Evolutionary conservation across 1,140 invertebrate species (phyloP).

Genomic region (Manduca sexta): DNA sequence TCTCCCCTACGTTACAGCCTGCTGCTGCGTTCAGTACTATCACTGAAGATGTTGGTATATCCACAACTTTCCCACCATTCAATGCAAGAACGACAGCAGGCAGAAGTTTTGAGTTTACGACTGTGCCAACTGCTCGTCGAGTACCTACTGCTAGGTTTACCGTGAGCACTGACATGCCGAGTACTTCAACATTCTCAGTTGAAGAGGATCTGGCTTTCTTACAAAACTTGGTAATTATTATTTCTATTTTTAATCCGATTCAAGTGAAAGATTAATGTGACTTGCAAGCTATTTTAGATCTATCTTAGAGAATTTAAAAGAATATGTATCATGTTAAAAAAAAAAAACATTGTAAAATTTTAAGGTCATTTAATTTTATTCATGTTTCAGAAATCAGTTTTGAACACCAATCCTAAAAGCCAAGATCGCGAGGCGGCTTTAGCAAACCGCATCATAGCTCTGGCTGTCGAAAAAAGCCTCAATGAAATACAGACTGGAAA

Average conservation of each 20-base stretch:
- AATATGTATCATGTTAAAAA: too few relatives aligned
- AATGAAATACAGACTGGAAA: constrained; percentile 56
- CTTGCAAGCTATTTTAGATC: too few relatives aligned
- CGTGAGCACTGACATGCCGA: constrained; percentile 54
- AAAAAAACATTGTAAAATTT: too few relatives aligned
- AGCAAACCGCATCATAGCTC: constrained; percentile 69
- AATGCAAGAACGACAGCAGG: constrained; percentile 33
- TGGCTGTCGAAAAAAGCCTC: constrained; percentile 68
- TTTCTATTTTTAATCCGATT: neutral
- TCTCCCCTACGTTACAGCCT: constrained; percentile 52
- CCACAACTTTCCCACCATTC: constrained; percentile 49
- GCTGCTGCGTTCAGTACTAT: constrained; percentile 20
- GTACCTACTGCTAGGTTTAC: constrained; percentile 25
- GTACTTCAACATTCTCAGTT: constrained; percentile 68
- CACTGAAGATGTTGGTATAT: constrained; percentile 51
- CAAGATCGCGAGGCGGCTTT: constrained; percentile 61
- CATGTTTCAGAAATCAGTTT: constrained; percentile 55
- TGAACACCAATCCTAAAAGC: constrained; percentile 43
- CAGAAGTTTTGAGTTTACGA: constrained; percentile 16
- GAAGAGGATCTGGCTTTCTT: constrained; percentile 71
- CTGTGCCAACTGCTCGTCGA: constrained; percentile 18
- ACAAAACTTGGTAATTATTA: constrained; percentile 61
- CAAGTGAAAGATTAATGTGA: too few relatives aligned
- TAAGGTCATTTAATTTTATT: neutral
- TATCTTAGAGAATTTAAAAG: too few relatives aligned